A percentile compares a stretch with the other conserved stretches of the same genome.
These are phyloP conservation scores for Agriopis leucophaearia DNA, from an alignment of 2,888 invertebrate genomes.

Conservation along the genomic window DNA sequence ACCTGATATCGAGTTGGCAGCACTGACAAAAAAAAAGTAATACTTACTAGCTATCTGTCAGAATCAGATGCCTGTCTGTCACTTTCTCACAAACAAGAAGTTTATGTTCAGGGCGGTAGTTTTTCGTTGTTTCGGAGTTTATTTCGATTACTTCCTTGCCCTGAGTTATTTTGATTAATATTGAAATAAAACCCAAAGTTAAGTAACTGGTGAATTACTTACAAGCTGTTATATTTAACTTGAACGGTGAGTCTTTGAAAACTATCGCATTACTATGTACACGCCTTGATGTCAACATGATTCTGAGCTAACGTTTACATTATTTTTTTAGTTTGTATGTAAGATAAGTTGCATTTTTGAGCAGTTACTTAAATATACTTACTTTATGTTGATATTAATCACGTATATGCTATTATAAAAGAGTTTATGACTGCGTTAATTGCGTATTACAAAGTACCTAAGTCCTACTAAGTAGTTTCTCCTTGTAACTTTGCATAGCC, in stretches of 20 bases:
- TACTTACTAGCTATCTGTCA: no score
- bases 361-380: background rate
- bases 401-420: background rate
- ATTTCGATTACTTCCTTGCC: background rate
- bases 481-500: constrained; percentile 20
- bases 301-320: background rate
- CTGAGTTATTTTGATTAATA: background rate
- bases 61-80: constrained; percentile 7
- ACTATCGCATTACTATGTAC: constrained; percentile 3
- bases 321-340: background rate
- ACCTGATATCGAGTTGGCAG: no score
- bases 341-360: background rate
- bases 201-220: background rate
- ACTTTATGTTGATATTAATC: background rate
- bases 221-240: background rate
- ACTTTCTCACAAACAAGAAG: constrained; percentile 34
- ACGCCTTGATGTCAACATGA: constrained; percentile 17
- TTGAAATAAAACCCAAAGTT: constrained; percentile 3
- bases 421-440: background rate
- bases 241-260: constrained; percentile 7
- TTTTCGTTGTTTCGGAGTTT: constrained; percentile 14
- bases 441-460: background rate
- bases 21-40: no score
- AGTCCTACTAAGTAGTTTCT: constrained; percentile 12
- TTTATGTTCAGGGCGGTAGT: constrained; percentile 13